Conservation (phyloP, 2,888 invertebrate genomes). For the Drosophila peninsularis region DNA sequence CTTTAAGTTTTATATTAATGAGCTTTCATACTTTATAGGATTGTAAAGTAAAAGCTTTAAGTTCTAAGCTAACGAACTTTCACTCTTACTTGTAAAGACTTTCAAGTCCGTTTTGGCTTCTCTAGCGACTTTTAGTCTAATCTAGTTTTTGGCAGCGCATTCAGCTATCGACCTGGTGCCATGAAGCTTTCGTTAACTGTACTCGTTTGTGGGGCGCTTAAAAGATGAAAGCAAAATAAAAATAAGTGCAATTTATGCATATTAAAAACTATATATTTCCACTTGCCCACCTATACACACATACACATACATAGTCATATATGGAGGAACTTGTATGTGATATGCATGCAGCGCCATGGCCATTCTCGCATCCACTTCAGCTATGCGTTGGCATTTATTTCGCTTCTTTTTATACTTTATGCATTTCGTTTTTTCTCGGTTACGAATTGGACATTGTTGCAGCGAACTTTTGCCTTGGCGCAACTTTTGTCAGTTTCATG, state of each 20-base stretch:
- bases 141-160: constrained; percentile 3
- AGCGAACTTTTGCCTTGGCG: constrained; percentile 57
- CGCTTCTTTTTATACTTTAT: constrained; percentile 11
- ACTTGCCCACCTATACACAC: constrained; percentile 27
- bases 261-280: constrained; percentile 64
- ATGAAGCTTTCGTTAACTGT: not conserved
- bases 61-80: not conserved
- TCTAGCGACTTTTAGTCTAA: not conserved
- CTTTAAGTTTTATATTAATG: too few species aligned
- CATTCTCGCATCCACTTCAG: constrained; percentile 27
- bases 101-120: not conserved
- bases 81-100: not conserved
- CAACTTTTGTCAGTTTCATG: constrained; percentile 65
- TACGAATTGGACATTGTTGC: constrained; percentile 56
- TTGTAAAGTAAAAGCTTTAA: too few species aligned
- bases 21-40: too few species aligned
- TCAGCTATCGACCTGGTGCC: not conserved
- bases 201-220: constrained; percentile 20
- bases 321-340: not conserved
- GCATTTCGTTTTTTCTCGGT: constrained; percentile 9
- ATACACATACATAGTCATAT: not conserved
- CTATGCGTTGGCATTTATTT: constrained; percentile 42
- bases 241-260: constrained; percentile 71
- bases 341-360: constrained; percentile 2
- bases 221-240: constrained; percentile 49